Evolutionary conservation across 2,797 vertebrate species (phyloP).

Genomic region (Micromesistius poutassou): DNA sequence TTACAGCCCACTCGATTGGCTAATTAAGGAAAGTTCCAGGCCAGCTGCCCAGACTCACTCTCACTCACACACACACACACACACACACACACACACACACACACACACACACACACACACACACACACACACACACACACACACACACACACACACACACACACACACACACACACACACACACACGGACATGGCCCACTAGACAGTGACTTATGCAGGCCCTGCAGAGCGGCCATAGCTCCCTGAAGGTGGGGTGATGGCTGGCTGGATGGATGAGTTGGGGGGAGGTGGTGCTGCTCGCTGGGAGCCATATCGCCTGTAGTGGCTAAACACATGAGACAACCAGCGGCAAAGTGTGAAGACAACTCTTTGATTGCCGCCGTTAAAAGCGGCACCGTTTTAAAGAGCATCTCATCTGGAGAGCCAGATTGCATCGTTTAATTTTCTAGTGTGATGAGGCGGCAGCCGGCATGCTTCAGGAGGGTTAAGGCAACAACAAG

Average conservation of each 20-base stretch:
- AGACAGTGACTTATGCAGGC: too few relatives aligned
- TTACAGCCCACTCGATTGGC: conserved; percentile 43
- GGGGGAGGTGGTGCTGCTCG: too few relatives aligned
- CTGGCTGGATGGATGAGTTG: background rate
- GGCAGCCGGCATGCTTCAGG: too few relatives aligned
- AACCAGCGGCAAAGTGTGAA: background rate
- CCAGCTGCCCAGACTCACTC: conserved; percentile 1
- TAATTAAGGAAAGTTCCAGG: conserved; percentile 27
- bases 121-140: conserved; percentile 4
- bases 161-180: background rate
- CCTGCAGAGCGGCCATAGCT: background rate
- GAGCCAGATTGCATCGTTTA: too few relatives aligned
- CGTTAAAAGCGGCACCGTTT: background rate
- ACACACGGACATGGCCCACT: background rate
- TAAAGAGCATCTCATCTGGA: too few relatives aligned
- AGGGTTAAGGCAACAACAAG: too few relatives aligned
- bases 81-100: background rate
- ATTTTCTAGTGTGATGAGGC: too few relatives aligned
- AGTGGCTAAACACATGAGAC: background rate
- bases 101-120: conserved; percentile 9
- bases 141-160: too few relatives aligned
- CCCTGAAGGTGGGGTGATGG: background rate
- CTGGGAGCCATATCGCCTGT: too few relatives aligned
- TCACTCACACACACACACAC: too few relatives aligned
- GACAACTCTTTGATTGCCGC: background rate